Evolutionary conservation across 2,888 invertebrate species (phyloP).

Genomic region (Drepanosiphum platanoidis): DNA sequence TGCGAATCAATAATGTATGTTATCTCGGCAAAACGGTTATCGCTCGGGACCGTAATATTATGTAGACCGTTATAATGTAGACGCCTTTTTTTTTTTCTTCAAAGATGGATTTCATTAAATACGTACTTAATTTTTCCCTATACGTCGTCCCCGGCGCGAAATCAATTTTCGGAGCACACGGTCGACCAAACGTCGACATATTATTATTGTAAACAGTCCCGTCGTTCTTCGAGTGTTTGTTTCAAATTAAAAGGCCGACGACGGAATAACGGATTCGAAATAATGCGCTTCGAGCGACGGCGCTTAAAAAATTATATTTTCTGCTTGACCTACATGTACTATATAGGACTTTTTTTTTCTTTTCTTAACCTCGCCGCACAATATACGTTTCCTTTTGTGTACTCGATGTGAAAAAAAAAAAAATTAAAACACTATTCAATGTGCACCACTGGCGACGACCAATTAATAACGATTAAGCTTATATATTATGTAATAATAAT

Average conservation of each 20-base stretch:
- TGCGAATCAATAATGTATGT: slow-evolving; percentile 54
- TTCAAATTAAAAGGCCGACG: slow-evolving; percentile 9
- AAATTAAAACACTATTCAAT: slow-evolving; percentile 3
- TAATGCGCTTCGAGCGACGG: not conserved
- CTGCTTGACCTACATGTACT: slow-evolving; percentile 50
- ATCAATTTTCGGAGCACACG: not conserved
- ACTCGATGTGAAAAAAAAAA: slow-evolving; percentile 1
- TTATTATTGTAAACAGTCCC: not conserved
- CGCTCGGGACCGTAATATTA: not conserved
- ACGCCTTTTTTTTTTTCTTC: not conserved
- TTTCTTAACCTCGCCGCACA: not conserved
- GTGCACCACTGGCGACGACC: not conserved
- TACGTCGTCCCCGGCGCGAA: not conserved
- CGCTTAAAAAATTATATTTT: slow-evolving; percentile 40
- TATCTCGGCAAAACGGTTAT: slow-evolving; percentile 41
- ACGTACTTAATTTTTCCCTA: not conserved
- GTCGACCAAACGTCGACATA: not conserved
- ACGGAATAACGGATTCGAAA: slow-evolving; percentile 16
- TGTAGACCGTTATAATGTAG: not conserved
- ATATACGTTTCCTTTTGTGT: slow-evolving; percentile 26
- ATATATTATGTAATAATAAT: too few species aligned
- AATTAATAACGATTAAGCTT: slow-evolving; percentile 38
- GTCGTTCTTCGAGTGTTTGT: not conserved
- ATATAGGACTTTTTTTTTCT: slow-evolving; percentile 13
- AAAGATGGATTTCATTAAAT: not conserved